Base-by-base conservation (phyloP, 2,113 vertebrate genomes). In the Numenius arquata region DNA sequence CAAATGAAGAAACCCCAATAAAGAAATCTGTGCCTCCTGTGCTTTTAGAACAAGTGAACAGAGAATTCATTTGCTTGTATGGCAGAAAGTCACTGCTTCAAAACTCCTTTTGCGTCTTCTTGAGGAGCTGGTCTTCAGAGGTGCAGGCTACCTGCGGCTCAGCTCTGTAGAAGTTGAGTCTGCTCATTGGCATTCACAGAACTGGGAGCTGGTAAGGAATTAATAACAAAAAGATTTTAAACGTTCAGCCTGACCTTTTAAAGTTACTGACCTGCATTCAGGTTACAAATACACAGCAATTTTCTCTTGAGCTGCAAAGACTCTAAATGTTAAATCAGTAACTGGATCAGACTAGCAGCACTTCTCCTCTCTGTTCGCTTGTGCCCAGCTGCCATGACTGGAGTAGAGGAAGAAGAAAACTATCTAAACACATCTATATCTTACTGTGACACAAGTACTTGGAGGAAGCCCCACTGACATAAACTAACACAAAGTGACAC, bases 401-500 rank as follows among this genome's bases (percentile, higher is more conserved):
- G 61, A 94, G 67, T 85, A 72, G 96, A 97, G 95, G 95, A 95
- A 84, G 22, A 79, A 85, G 88, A 70, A 93, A 97, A 63, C 68
- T 53, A 87, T 96, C 93, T 95, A 95, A 97, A 90, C 87, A 82
- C 89, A 86, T 59, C 67, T 74, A 14, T 67, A 84, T 93, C 97
- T 97, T 95, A 88, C 78, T 96, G 88, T 96, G 90, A 95, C 95
- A 89, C 79, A 89, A 78, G 83, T 78, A 94, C 86, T 96, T 97
- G 92, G 96, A 97, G 96, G 81, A 91, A 96, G 72, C 92, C 95
- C 71, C 93, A 15, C 85, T 97, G 92, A 65, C 97, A 94, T 90
- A 97, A 96, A 43, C 95, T 96, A 97, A 97, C 95, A 84, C 56
- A 95, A 97, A 93, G 85, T 96, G 93, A 94, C 85, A 93, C 34